Evolutionary conservation across 2,113 vertebrate genomes (phyloP).

Genomic region (Corythaeola cristata): DNA sequence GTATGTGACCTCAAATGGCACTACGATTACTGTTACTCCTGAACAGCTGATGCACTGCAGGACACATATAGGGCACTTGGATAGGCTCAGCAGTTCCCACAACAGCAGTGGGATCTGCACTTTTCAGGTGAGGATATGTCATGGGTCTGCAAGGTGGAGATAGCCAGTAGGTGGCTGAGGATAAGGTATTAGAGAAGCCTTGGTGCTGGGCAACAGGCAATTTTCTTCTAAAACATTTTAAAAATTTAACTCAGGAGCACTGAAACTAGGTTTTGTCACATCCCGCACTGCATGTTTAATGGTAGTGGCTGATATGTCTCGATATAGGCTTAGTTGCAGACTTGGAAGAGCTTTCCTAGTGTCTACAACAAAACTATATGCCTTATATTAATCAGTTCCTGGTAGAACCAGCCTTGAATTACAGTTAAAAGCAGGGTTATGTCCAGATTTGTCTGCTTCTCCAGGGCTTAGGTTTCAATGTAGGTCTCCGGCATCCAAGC

Average conservation of each 20-base stretch:
- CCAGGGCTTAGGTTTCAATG: neutral
- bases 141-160: neutral
- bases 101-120: neutral
- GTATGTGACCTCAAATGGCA: neutral
- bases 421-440: neutral
- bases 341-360: neutral
- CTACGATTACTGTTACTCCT: neutral
- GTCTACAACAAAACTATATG: neutral
- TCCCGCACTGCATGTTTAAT: neutral
- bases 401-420: neutral
- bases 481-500: neutral
- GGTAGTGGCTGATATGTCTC: neutral
- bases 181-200: neutral
- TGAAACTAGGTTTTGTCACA: neutral
- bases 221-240: neutral
- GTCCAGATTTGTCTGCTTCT: neutral
- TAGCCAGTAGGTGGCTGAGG: neutral
- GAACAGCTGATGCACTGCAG: neutral
- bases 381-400: neutral
- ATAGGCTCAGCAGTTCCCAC: neutral
- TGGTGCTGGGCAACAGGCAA: neutral
- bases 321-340: neutral
- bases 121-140: neutral
- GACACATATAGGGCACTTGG: accelerated
- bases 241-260: neutral